These are phyloP conservation scores for Paralvinella palmiformis DNA, from an alignment of 1,140 invertebrate species.

Conservation along the genomic window DNA sequence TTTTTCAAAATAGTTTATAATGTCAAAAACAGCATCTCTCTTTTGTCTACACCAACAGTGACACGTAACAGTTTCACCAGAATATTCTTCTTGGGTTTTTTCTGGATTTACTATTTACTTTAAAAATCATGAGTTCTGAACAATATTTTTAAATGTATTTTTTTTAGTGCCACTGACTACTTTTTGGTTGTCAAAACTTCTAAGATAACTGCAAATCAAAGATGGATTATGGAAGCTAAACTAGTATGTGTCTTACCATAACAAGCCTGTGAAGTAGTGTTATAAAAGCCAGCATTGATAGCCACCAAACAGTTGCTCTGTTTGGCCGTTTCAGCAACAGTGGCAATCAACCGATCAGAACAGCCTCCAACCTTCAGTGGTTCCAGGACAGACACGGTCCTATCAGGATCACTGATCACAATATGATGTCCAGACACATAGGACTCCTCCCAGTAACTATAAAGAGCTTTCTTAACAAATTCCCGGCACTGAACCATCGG, in stretches of 20 bases:
- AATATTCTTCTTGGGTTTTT: too few species aligned
- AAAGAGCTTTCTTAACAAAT: too few species aligned
- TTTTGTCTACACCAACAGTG: too few species aligned
- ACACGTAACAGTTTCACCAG: too few species aligned
- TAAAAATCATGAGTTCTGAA: too few species aligned
- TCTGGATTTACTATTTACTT: too few species aligned
- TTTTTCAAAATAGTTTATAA: too few species aligned
- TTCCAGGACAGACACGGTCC: constrained; percentile 41
- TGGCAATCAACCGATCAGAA: constrained; percentile 24
- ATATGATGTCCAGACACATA: constrained; percentile 26
- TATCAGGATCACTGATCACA: constrained; percentile 32
- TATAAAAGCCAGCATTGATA: constrained; percentile 50
- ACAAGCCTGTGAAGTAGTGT: constrained; percentile 40
- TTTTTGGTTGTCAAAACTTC: background rate
- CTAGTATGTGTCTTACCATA: constrained; percentile 32
- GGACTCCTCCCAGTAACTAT: background rate
- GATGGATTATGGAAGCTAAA: background rate
- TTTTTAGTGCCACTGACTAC: background rate
- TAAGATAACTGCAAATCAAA: background rate
- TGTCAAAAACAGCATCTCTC: too few species aligned
- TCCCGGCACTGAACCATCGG: too few species aligned
- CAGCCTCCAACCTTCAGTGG: constrained; percentile 34
- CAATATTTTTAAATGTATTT: background rate
- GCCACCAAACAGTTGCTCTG: constrained; percentile 39
- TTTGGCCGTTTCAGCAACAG: constrained; percentile 31